Conservation (phyloP, 2,113 vertebrate genomes). For the Atherinomorus stipes region DNA sequence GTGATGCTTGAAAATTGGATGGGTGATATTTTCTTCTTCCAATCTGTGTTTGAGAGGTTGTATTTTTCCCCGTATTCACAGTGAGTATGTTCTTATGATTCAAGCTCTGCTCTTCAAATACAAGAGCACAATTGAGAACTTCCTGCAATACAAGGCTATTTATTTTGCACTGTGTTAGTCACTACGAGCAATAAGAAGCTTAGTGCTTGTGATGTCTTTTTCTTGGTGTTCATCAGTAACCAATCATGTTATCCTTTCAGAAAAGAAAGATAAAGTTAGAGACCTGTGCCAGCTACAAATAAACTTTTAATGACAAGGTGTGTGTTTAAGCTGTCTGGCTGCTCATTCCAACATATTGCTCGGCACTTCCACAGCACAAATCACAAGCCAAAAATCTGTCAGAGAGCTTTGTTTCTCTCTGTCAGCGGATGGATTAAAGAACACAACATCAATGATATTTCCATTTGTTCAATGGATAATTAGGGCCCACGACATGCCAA, state of each 20-base stretch:
- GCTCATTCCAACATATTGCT: slow-evolving; percentile 47
- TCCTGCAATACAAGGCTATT: slow-evolving; percentile 42
- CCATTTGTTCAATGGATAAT: slow-evolving; percentile 84
- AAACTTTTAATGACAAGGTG: slow-evolving; percentile 55
- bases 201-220: slow-evolving; percentile 28
- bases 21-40: slow-evolving; percentile 58
- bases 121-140: slow-evolving; percentile 49
- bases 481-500: slow-evolving; percentile 85
- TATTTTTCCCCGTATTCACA: slow-evolving; percentile 39
- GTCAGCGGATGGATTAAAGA: slow-evolving; percentile 71
- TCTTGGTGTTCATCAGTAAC: slow-evolving; percentile 26
- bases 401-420: slow-evolving; percentile 56
- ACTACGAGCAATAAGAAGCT: slow-evolving; percentile 22
- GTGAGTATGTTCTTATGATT: slow-evolving; percentile 58
- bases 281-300: slow-evolving; percentile 25
- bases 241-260: slow-evolving; percentile 19
- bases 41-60: slow-evolving; percentile 54
- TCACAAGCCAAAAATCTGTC: slow-evolving; percentile 69
- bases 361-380: slow-evolving; percentile 22
- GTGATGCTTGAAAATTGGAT: slow-evolving; percentile 58
- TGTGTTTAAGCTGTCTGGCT: slow-evolving; percentile 28
- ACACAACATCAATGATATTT: slow-evolving; percentile 81
- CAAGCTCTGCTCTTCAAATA: slow-evolving; percentile 62
- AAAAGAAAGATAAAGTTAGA: slow-evolving; percentile 10
- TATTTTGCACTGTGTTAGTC: slow-evolving; percentile 42